Percentiles rank a stretch among this genome's conserved stretches.
phyloP scores from a whole-genome alignment of 2,888 invertebrate species.

The Drosophila rubida region DNA sequence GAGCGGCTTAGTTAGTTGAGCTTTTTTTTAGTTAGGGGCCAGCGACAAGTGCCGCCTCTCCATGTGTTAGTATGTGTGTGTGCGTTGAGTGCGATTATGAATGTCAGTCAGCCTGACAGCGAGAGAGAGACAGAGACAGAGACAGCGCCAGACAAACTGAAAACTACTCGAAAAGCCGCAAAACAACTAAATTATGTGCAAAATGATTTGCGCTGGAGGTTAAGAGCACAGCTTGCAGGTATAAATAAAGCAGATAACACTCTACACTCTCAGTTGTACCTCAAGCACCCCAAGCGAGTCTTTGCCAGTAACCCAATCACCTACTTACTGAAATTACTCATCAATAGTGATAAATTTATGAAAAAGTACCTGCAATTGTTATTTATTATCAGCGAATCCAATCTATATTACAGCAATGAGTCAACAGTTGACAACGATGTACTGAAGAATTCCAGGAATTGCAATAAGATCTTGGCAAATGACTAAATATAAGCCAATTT shows the following conservation, averaged over 20 bases:
- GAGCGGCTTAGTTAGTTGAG: constrained; percentile 49
- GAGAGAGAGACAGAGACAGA: not conserved
- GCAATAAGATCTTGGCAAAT: too few relatives aligned
- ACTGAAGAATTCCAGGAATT: constrained; percentile 19
- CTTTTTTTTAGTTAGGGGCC: constrained; percentile 42
- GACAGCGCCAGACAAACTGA: constrained; percentile 25
- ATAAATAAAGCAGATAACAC: constrained; percentile 16
- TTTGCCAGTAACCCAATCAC: not conserved
- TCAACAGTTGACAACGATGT: constrained; percentile 7
- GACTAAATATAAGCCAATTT: too few relatives aligned
- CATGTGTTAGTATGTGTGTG: constrained; percentile 9
- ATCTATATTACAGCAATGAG: constrained; percentile 8
- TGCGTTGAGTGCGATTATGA: constrained; percentile 29
- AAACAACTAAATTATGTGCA: constrained; percentile 51
- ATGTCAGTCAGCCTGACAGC: constrained; percentile 46
- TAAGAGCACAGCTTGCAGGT: constrained; percentile 32
- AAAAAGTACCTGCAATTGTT: constrained; percentile 6
- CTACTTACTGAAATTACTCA: constrained; percentile 24
- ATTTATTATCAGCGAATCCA: constrained; percentile 17
- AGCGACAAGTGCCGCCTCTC: constrained; percentile 38
- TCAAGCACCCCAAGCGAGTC: not conserved
- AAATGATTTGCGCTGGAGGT: constrained; percentile 45
- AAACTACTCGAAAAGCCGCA: constrained; percentile 45
- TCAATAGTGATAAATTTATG: not conserved
- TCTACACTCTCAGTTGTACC: not conserved